Evolutionary conservation across 2,113 vertebrate species (phyloP).

Genomic region (Nerophis ophidion): DNA sequence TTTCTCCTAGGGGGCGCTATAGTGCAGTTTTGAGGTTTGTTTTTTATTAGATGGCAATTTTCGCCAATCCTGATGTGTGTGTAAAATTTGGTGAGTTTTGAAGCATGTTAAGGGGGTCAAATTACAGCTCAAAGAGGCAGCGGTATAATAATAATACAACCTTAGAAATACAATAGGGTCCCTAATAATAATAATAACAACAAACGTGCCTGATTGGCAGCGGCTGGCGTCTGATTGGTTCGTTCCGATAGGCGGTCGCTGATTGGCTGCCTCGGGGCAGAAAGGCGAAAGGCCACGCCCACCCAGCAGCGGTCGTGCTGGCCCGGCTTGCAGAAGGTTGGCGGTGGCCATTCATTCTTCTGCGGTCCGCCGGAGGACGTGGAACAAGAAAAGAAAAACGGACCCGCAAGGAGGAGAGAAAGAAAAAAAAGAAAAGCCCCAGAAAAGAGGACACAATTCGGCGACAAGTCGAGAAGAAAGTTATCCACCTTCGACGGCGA

Average conservation of each 20-base stretch:
- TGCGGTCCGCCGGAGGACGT: conserved; percentile 47
- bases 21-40: no score
- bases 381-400: conserved; percentile 23
- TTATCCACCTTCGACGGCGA: neutral
- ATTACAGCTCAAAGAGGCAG: no score
- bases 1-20: no score
- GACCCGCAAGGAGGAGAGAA: neutral
- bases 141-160: no score
- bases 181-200: no score
- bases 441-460: neutral
- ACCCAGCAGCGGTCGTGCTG: conserved; percentile 20
- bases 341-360: conserved; percentile 57
- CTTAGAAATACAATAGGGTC: no score
- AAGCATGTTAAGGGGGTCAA: no score
- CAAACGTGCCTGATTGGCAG: neutral
- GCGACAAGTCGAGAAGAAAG: neutral
- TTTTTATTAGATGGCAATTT: no score
- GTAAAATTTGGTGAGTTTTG: no score
- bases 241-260: neutral
- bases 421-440: neutral
- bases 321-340: conserved; percentile 10
- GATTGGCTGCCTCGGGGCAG: conserved; percentile 10
- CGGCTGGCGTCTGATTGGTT: neutral
- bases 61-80: no score
- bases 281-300: conserved; percentile 39